Base-by-base conservation (phyloP, 2,888 invertebrate genomes). In the Hesperia comma region DNA sequence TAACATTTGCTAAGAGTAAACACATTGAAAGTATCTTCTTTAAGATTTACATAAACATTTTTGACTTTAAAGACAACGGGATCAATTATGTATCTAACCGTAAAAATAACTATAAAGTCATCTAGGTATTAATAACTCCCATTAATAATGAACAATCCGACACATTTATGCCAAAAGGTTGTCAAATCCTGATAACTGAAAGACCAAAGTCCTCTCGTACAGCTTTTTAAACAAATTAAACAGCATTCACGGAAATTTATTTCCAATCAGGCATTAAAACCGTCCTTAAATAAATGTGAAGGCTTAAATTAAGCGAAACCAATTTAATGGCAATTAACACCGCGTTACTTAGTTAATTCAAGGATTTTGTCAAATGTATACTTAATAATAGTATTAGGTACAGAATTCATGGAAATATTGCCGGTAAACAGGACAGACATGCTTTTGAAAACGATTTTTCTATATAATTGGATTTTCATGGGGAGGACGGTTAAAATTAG, bases 241-340 rank as follows among this genome's bases (percentile, higher is more conserved):
- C 17, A 49, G 1, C 12, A 12, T 49, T 12, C 49, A 49, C 49
- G 49, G 49, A 19, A 49, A 21, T 49, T 46, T 15, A 49, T 10
- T 49, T 49, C 17, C 12, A 49, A 49, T 19, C 49, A 49, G 19
- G n/a, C 2, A 32, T 32, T 32, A 7, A 51, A 51, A 53, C 21
- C 6, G 53, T 53, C n/a, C 26, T 4, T 49, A 17, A 49, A 49
- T 19, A 19, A 12, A 46, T 17, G 15, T 46, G 15, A 46, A 15
- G 17, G 19, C 8, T 49, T 49, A 10, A 49, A 8, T 32, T n/a
- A 53, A 26, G 1, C n/a, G 32, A 1, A 32, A 53, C 32, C n/a
- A 53, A 53, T 53, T 53, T 53, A 53, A 53, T 53, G 53, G 53
- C n/a, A 53, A 32, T 53, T 53, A 53, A n/a, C 8, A 19, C 5